Conservation (phyloP, 2,113 vertebrate genomes). For the Dascyllus trimaculatus region DNA sequence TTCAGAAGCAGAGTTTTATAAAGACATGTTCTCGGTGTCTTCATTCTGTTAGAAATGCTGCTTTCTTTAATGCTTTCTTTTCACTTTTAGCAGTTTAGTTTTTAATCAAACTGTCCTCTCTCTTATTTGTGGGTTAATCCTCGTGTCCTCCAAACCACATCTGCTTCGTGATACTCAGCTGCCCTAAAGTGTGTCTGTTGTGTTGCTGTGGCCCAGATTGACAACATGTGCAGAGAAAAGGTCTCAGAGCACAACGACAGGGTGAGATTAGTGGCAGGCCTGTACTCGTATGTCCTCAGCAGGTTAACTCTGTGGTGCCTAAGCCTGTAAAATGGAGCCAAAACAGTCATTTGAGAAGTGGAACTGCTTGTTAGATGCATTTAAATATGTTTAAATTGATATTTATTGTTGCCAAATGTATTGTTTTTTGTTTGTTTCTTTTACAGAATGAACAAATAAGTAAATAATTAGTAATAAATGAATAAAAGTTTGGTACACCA, state of each 20-base stretch:
- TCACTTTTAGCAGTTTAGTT: background rate
- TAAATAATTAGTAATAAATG: background rate
- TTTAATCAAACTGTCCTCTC: background rate
- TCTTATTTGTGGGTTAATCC: conserved; percentile 16
- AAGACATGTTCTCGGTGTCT: no score
- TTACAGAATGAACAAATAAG: background rate
- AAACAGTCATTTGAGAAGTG: background rate
- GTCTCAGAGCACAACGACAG: conserved; percentile 16
- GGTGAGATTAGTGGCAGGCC: conserved; percentile 34
- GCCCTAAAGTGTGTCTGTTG: background rate
- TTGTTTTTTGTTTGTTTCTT: no score
- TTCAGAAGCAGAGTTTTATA: no score
- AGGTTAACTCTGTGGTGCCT: conserved; percentile 4
- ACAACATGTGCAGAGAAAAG: background rate
- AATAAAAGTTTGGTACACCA: background rate
- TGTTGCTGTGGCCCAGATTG: conserved; percentile 10
- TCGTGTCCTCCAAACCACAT: background rate
- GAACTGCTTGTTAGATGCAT: no score
- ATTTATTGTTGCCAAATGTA: no score
- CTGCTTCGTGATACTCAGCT: background rate
- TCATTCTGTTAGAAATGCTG: background rate
- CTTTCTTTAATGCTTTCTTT: no score
- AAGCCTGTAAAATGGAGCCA: conserved; percentile 37
- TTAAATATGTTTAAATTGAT: no score
- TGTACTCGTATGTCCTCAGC: background rate